A percentile compares a stretch with the other conserved stretches of the same genome.
These are phyloP conservation scores for Indicator indicator DNA, from an alignment of 2,113 vertebrate species.

Conservation along the genomic window DNA sequence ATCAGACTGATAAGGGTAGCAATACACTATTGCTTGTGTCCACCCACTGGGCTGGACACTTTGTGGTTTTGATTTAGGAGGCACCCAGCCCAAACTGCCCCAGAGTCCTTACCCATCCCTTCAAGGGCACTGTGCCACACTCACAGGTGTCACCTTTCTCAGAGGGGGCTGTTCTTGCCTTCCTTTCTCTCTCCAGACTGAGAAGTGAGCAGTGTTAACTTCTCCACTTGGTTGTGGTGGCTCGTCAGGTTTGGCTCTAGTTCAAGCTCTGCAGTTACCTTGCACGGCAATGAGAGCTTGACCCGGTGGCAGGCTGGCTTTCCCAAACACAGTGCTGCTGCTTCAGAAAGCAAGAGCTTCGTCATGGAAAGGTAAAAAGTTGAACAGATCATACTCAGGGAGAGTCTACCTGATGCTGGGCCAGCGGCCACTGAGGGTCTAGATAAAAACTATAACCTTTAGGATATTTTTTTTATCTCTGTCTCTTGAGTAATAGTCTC, in stretches of 20 bases:
- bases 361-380: neutral
- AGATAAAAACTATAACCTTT: neutral
- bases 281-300: neutral
- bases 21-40: too few species aligned
- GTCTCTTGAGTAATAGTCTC: neutral
- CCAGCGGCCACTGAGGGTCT: neutral
- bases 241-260: conserved; percentile 1
- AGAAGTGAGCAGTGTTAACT: neutral
- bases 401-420: neutral
- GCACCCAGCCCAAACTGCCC: too few species aligned
- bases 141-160: neutral
- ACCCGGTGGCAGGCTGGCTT: conserved; percentile 5
- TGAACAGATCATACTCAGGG: neutral
- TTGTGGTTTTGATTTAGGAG: too few species aligned
- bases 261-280: conserved; percentile 8
- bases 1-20: too few species aligned
- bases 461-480: neutral
- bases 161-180: neutral
- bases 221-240: conserved; percentile 5
- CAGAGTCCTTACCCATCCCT: neutral
- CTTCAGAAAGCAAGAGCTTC: neutral
- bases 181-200: neutral
- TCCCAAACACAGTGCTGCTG: neutral
- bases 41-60: too few species aligned
- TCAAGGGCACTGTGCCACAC: rapidly evolving